Evolutionary conservation across 2,113 vertebrate genomes (phyloP).

Genomic region (Nibea albiflora): DNA sequence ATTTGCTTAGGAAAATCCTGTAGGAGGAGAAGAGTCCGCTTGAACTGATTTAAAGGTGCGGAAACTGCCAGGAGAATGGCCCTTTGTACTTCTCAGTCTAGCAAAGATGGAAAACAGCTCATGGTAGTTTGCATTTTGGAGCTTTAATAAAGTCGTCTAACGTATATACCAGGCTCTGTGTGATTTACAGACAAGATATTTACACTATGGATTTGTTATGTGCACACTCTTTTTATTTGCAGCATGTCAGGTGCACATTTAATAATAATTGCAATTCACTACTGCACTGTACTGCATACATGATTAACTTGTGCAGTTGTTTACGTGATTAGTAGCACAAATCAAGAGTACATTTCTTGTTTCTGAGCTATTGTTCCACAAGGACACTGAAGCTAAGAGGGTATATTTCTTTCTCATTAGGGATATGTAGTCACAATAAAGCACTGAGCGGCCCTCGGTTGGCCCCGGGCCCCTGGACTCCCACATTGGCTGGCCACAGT

Average conservation of each 20-base stretch:
- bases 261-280: neutral
- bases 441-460: constrained; percentile 46
- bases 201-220: neutral
- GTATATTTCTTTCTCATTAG: constrained; percentile 28
- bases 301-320: constrained; percentile 8
- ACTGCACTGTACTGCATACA: neutral
- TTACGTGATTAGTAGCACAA: neutral
- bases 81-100: constrained; percentile 61
- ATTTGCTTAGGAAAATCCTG: constrained; percentile 76
- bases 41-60: constrained; percentile 63
- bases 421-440: constrained; percentile 59
- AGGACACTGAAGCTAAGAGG: neutral
- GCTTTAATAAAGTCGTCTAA: constrained; percentile 55
- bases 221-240: constrained; percentile 5
- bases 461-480: constrained; percentile 38
- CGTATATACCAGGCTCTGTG: constrained; percentile 40
- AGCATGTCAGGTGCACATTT: neutral
- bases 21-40: constrained; percentile 62
- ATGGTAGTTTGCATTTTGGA: constrained; percentile 59
- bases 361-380: neutral
- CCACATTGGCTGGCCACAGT: constrained; percentile 49
- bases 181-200: constrained; percentile 2
- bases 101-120: constrained; percentile 62
- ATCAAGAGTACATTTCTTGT: neutral
- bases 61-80: constrained; percentile 57